These are phyloP conservation scores for Glyptemys insculpta DNA, from an alignment of 2,797 vertebrate species.

Conservation along the genomic window DNA sequence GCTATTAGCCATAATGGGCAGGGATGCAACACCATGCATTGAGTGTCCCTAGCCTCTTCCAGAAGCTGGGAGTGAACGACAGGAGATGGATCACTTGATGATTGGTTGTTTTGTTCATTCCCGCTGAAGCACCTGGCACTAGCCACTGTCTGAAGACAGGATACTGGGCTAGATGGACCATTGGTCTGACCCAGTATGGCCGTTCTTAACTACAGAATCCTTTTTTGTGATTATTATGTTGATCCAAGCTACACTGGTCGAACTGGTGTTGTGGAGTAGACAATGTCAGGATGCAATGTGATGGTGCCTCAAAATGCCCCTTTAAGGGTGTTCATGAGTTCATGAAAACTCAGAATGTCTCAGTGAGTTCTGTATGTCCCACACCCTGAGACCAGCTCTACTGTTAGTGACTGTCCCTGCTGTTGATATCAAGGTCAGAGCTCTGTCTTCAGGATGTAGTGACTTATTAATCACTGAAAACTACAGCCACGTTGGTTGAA, in stretches of 20 bases:
- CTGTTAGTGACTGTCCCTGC: neutral
- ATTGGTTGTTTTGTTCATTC: neutral
- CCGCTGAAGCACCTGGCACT: neutral
- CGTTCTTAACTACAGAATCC: neutral
- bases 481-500: neutral
- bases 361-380: neutral
- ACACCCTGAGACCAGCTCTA: accelerated
- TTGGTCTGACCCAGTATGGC: neutral
- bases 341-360: neutral
- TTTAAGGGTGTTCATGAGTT: accelerated
- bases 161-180: neutral
- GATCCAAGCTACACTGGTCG: neutral
- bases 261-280: no score
- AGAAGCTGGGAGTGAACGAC: neutral
- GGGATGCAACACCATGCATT: neutral
- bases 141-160: neutral
- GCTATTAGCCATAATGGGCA: neutral
- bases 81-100: neutral
- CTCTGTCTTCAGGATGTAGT: neutral
- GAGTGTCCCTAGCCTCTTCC: neutral
- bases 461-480: neutral
- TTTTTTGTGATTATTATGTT: neutral
- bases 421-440: neutral
- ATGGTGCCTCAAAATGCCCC: neutral
- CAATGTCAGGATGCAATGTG: neutral